These are phyloP conservation scores for Orbicella faveolata DNA, from an alignment of 64 coral and sea anemone genomes.

Conservation along the genomic window DNA sequence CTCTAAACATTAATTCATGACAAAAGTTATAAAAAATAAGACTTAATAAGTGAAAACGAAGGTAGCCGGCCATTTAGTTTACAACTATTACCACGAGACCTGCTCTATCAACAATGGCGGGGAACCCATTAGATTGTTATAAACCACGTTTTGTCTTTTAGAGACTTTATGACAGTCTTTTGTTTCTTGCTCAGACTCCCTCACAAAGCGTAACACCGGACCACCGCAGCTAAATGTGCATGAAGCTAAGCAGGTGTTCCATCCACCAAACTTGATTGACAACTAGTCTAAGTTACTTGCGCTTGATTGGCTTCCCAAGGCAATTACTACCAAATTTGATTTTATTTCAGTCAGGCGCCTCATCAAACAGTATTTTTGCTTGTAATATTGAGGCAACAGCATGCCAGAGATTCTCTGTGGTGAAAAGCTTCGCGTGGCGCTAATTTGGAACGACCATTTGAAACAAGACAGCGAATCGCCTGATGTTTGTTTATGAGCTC, in stretches of 20 bases:
- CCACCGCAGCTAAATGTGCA: not conserved
- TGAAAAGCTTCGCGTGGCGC: not conserved
- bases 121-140: not conserved
- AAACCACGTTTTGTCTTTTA: not conserved
- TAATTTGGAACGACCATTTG: not conserved
- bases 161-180: not conserved
- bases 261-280: conserved; percentile 64
- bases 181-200: not conserved
- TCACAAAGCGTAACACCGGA: not conserved
- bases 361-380: conserved; percentile 78
- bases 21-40: not conserved
- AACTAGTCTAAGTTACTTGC: conserved; percentile 49
- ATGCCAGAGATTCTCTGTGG: conserved; percentile 32
- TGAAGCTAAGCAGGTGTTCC: conserved; percentile 7
- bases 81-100: not conserved
- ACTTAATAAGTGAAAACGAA: not conserved
- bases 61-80: not conserved
- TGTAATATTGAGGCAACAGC: conserved; percentile 34
- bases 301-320: conserved; percentile 77
- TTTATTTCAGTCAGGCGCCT: conserved; percentile 64
- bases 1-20: not conserved
- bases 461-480: not conserved
- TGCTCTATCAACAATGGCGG: not conserved
- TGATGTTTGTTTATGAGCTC: conserved; percentile 14
- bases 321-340: conserved; percentile 84